phyloP scores from a whole-genome alignment of 1,140 invertebrate genomes.

The Caenorhabditis inopinata region DNA sequence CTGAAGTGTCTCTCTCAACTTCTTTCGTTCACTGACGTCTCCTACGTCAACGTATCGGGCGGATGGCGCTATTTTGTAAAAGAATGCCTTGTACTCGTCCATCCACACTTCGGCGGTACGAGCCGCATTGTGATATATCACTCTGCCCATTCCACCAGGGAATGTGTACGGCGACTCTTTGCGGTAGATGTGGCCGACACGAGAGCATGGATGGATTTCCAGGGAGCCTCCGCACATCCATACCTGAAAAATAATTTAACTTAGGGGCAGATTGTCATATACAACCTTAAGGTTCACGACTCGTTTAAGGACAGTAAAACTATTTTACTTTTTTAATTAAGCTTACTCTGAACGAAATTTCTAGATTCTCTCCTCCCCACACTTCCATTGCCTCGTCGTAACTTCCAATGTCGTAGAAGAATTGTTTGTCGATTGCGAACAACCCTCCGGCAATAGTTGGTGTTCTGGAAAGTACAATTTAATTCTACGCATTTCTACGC shows the following conservation, averaged over 20 bases:
- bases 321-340: too few species aligned
- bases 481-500: too few species aligned
- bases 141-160: slow-evolving; percentile 94
- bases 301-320: too few species aligned
- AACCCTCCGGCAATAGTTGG: slow-evolving; percentile 95
- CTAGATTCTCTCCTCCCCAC: slow-evolving; percentile 78
- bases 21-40: slow-evolving; percentile 78
- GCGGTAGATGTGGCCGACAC: slow-evolving; percentile 93
- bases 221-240: slow-evolving; percentile 93
- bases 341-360: slow-evolving; percentile 84
- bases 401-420: slow-evolving; percentile 84
- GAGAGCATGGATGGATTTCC: slow-evolving; percentile 86
- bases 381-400: slow-evolving; percentile 81
- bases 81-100: slow-evolving; percentile 87
- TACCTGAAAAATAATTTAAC: too few species aligned
- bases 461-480: too few species aligned
- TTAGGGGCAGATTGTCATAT: too few species aligned
- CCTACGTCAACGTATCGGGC: slow-evolving; percentile 69
- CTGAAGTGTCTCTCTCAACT: slow-evolving; percentile 78
- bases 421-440: slow-evolving; percentile 85
- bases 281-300: too few species aligned
- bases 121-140: slow-evolving; percentile 94
- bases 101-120: slow-evolving; percentile 93
- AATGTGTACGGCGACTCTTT: slow-evolving; percentile 99
- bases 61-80: slow-evolving; percentile 90